phyloP scores from a whole-genome alignment of 2,797 vertebrate species.

The Hypotaenidia philippensis region DNA sequence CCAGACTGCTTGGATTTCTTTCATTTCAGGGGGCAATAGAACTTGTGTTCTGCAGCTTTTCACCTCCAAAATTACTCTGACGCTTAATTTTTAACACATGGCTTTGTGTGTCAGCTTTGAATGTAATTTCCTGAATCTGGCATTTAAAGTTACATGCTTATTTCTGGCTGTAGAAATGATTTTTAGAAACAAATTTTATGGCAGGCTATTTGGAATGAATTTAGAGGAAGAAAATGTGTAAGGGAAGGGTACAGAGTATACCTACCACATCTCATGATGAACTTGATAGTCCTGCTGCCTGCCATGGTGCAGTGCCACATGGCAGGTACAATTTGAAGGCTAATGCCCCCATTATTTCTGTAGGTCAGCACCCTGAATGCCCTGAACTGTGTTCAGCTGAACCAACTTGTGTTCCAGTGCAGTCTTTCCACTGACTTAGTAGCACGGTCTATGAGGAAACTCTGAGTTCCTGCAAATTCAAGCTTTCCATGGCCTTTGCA shows the following conservation, averaged over 20 bases:
- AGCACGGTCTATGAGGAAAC: conserved; percentile 38
- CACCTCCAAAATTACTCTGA: not conserved
- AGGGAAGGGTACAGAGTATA: not conserved
- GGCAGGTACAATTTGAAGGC: not conserved
- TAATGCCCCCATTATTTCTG: not conserved
- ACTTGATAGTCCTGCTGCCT: rapidly evolving
- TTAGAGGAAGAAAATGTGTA: not conserved
- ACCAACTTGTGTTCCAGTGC: not conserved
- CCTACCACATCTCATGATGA: not conserved
- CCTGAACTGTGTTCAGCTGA: not conserved
- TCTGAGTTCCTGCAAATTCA: conserved; percentile 55
- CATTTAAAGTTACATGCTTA: conserved; percentile 30
- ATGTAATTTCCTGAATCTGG: conserved; percentile 28
- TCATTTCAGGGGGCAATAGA: not conserved
- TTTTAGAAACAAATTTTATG: not conserved
- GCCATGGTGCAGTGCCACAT: not conserved
- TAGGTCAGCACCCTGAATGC: not conserved
- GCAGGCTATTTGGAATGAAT: not conserved
- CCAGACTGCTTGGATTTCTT: conserved; percentile 3
- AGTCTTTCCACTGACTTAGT: not conserved
- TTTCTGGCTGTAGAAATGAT: not conserved
- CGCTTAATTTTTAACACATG: conserved; percentile 5
- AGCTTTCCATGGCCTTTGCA: conserved; percentile 54
- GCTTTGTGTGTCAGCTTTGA: conserved; percentile 23
- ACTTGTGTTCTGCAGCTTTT: conserved; percentile 16